Conservation (phyloP, 2,113 vertebrate genomes). For the Ctenomys sociabilis region DNA sequence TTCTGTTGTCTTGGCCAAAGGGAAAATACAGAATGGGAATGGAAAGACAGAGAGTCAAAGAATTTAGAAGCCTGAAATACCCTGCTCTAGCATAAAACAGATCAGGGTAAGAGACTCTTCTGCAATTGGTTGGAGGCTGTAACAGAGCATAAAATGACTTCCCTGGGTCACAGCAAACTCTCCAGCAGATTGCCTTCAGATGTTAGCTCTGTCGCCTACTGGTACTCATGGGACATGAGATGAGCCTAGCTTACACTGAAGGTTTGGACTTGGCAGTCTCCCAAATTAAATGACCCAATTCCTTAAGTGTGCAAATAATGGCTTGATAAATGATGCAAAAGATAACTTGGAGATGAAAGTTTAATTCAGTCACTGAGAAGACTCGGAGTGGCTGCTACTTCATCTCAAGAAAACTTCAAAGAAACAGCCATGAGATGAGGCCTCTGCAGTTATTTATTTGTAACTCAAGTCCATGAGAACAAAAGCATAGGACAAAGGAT, state of each 20-base stretch:
- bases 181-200: not conserved
- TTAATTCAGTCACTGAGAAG: not conserved
- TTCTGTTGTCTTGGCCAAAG: not conserved
- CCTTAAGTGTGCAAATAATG: not conserved
- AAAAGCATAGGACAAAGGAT: not conserved
- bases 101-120: not conserved
- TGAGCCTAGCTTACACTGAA: not conserved
- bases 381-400: not conserved
- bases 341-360: not conserved
- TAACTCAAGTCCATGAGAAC: not conserved
- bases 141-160: not conserved
- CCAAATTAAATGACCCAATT: not conserved
- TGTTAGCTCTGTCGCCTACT: not conserved
- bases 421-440: not conserved
- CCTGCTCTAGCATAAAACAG: not conserved
- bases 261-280: not conserved
- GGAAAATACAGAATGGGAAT: not conserved
- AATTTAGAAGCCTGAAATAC: not conserved
- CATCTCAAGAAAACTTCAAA: not conserved
- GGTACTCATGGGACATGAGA: not conserved
- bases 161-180: not conserved
- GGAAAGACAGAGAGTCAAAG: not conserved
- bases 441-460: not conserved
- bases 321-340: not conserved
- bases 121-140: not conserved